A percentile compares a stretch with the other conserved stretches of the same genome.
phyloP scores from a whole-genome alignment of 92 coral and sea anemone species.

The Muricea muricata region DNA sequence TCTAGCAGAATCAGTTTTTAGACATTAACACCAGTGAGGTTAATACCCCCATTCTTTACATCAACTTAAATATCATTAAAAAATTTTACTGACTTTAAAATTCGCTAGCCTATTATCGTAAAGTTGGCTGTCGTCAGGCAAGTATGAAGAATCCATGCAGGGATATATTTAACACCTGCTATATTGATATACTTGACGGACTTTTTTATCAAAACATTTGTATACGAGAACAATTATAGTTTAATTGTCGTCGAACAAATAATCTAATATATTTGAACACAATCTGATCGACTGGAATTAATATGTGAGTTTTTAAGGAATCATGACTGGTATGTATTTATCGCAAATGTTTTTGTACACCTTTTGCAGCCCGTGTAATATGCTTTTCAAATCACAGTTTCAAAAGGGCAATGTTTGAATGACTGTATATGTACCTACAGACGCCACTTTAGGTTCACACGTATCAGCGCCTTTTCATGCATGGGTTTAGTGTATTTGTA shows the following conservation, averaged over 20 bases:
- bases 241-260: neutral
- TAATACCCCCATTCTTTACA: no score
- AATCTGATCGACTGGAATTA: neutral
- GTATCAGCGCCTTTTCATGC: no score
- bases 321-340: neutral
- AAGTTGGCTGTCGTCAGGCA: neutral
- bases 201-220: constrained; percentile 17
- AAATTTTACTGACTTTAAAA: neutral
- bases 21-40: no score
- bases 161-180: constrained; percentile 3
- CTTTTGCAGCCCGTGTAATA: neutral
- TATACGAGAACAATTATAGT: neutral
- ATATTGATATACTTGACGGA: constrained; percentile 18
- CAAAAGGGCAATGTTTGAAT: neutral
- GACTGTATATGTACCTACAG: neutral
- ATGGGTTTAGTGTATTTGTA: no score
- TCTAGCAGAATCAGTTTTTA: no score
- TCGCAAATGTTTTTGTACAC: neutral
- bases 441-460: no score
- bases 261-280: neutral
- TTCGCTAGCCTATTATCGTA: neutral
- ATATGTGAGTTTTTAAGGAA: neutral
- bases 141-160: neutral
- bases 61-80: neutral
- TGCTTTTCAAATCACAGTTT: neutral